Conservation (phyloP, 2,888 invertebrate genomes). For the Drosophila mimica region DNA sequence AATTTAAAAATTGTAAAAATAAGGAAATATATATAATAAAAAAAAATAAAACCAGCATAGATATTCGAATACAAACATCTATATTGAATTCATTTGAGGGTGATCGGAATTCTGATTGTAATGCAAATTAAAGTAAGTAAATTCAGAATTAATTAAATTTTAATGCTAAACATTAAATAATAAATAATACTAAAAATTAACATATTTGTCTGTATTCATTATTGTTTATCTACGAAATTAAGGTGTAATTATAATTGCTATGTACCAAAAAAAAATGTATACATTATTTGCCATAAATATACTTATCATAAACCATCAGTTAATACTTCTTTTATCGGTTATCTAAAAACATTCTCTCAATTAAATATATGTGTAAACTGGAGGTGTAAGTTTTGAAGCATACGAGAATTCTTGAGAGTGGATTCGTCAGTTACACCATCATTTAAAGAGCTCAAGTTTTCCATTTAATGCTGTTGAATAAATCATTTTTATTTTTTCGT, state of each 20-base stretch:
- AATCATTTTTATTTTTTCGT: conserved; percentile 79
- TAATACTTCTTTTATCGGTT: neutral
- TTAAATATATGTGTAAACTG: neutral
- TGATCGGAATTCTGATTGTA: neutral
- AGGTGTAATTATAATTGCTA: neutral
- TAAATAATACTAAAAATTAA: neutral
- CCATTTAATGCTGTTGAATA: conserved; percentile 80
- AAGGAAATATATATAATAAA: conserved; percentile 48
- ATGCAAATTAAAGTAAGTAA: conserved; percentile 6
- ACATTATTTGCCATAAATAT: neutral
- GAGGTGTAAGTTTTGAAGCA: neutral
- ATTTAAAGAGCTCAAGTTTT: conserved; percentile 69
- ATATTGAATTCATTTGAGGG: neutral
- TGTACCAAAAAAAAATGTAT: neutral
- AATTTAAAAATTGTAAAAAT: conserved; percentile 50
- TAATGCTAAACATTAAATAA: neutral
- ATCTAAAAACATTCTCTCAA: neutral
- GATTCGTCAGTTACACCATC: conserved; percentile 47
- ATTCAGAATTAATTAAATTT: neutral
- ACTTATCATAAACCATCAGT: neutral
- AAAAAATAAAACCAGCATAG: conserved; percentile 18
- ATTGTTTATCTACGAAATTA: neutral
- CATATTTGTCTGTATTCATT: neutral
- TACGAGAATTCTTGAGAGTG: neutral
- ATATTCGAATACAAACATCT: conserved; percentile 29